phyloP scores from a whole-genome alignment of 2,113 vertebrate species.

The Plecturocebus donacophilus region DNA sequence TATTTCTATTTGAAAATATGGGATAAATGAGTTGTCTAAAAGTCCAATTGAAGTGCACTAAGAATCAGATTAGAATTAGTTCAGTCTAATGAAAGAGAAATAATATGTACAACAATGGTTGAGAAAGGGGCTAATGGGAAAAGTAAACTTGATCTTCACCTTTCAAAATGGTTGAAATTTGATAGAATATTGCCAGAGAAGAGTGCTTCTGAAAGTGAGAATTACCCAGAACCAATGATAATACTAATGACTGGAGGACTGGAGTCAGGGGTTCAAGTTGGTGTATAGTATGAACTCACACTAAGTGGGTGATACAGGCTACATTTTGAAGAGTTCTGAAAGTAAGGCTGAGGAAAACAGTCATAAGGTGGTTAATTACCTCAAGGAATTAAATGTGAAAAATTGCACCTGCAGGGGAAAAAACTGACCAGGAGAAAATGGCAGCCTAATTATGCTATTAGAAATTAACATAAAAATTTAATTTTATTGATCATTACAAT shows the following conservation, averaged over 20 bases:
- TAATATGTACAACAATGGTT: not conserved
- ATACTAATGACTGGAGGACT: not conserved
- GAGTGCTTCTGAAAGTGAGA: not conserved
- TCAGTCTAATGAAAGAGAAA: not conserved
- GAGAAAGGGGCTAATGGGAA: not conserved
- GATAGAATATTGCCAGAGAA: not conserved
- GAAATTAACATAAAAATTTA: slow-evolving; percentile 1
- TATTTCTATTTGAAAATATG: not conserved
- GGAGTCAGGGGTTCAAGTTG: not conserved
- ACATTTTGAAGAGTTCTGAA: not conserved
- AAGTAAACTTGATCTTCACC: not conserved
- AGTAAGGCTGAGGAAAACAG: not conserved
- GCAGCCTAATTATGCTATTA: not conserved
- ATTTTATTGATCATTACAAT: not conserved
- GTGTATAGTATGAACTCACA: not conserved
- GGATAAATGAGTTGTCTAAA: not conserved
- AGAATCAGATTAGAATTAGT: not conserved
- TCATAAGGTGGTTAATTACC: not conserved
- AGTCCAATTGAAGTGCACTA: not conserved
- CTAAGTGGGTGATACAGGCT: not conserved
- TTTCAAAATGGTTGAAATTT: not conserved
- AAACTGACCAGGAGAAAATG: not conserved
- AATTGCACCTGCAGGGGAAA: not conserved
- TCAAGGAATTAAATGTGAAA: slow-evolving; percentile 8
- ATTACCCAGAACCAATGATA: not conserved